Evolutionary conservation across 2,888 invertebrate genomes (phyloP), one percentile per base, ranked within the genome.

Genomic region (Xestia c-nigrum): DNA sequence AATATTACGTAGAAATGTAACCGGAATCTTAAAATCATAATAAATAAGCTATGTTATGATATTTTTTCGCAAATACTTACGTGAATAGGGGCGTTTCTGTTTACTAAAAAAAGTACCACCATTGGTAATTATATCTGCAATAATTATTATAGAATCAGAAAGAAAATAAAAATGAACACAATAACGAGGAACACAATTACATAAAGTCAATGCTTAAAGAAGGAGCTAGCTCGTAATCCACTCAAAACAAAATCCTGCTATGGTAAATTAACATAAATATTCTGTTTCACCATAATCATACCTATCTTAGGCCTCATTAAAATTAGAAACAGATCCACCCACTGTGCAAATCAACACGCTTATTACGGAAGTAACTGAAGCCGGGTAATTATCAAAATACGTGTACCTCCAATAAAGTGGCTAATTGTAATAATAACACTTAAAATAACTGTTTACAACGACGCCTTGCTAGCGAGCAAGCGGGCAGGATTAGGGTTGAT

Each of bases 351-450:
- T 69, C 46, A 78, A 74, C 57, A 69, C 46, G 24, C 43, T 59
- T 43, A 74, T 78, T 69, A 50, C 52, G 46, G 69, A 66, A 78
- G 66, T 63, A 74, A 78, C 74, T 38, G 47, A n/a, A 72, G 55
- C 59, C 57, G 16, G 59, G 55, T 78, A 67, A 71, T 81, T 82
- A 85, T 81, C 81, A 76, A 84, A 89, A 76, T 81, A 77, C 76
- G 64, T 69, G 69, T 72, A 67, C 59, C 24, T 21, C 68, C 63
- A 80, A 80, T 86, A 83, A 75, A 74, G 57, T 87, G 69, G 83
- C 80, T 88, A 88, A 90, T 89, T 85, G 84, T 87, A 83, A 81
- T 76, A 86, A 88, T 84, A 90, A 89, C 91, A 88, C 89, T 89
- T 87, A 89, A 73, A 84, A 86, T 89, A 88, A 90, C 91, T 88